A percentile compares a stretch with the other conserved stretches of the same genome.
Conservation (phyloP, 2,888 invertebrate species). For the Meganola albula region DNA sequence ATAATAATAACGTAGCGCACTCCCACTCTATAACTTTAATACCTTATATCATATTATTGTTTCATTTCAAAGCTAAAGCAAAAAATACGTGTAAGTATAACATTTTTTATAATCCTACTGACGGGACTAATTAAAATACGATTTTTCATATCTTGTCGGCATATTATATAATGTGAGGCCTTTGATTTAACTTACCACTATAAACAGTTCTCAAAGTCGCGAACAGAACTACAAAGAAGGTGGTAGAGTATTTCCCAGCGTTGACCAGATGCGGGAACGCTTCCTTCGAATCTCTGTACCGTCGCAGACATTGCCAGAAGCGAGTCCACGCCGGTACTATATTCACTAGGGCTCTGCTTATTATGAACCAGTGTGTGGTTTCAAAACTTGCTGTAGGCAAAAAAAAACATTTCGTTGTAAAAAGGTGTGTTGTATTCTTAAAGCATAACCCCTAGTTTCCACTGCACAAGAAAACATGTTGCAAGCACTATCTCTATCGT, state of each 20-base stretch:
- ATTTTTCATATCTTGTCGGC: background rate
- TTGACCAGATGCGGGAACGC: slow-evolving; percentile 98
- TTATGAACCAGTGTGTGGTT: slow-evolving; percentile 83
- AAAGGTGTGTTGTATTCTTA: too few relatives aligned
- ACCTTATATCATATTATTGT: too few relatives aligned
- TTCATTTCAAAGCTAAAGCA: too few relatives aligned
- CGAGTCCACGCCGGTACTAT: slow-evolving; percentile 98
- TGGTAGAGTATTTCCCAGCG: slow-evolving; percentile 98
- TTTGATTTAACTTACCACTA: slow-evolving; percentile 38
- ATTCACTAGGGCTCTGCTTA: slow-evolving; percentile 90
- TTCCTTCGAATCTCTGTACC: slow-evolving; percentile 95
- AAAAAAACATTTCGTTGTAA: too few relatives aligned
- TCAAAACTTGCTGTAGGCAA: slow-evolving; percentile 61
- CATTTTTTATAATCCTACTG: too few relatives aligned
- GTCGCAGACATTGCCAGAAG: slow-evolving; percentile 96
- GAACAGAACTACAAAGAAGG: slow-evolving; percentile 95
- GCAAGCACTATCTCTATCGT: too few relatives aligned
- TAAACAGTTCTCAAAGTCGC: slow-evolving; percentile 82
- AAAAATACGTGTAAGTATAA: too few relatives aligned
- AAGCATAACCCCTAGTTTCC: too few relatives aligned
- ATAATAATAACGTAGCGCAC: too few relatives aligned
- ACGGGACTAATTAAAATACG: background rate
- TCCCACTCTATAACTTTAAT: too few relatives aligned
- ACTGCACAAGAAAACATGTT: too few relatives aligned
- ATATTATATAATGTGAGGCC: background rate